A percentile compares a stretch with the other conserved stretches of the same genome.
These are phyloP conservation scores for Sebastes cheni DNA, from an alignment of 2,797 vertebrate genomes.

Conservation along the genomic window DNA sequence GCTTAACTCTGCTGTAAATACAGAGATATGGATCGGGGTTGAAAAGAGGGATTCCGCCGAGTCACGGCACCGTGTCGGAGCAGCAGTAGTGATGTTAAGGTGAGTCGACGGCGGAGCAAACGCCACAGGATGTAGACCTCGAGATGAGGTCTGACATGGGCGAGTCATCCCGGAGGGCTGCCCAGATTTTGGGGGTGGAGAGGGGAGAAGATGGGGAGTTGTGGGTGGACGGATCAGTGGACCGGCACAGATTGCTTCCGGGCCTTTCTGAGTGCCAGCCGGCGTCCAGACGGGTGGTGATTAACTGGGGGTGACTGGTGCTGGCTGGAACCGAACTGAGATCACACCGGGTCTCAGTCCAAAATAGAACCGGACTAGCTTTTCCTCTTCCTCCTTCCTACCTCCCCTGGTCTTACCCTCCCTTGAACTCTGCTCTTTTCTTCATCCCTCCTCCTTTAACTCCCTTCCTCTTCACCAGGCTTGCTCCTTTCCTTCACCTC, in stretches of 20 bases:
- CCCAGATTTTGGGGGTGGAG: background rate
- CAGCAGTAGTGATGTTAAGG: conserved; percentile 16
- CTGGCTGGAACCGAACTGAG: conserved; percentile 32
- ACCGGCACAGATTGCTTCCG: conserved; percentile 53
- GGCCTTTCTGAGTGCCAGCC: conserved; percentile 19
- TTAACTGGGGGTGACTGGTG: conserved; percentile 50
- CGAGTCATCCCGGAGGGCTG: conserved; percentile 6
- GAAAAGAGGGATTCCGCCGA: background rate
- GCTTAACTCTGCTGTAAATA: conserved; percentile 48
- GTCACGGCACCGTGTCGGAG: background rate
- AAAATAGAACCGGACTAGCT: conserved; percentile 34
- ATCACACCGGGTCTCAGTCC: conserved; percentile 28
- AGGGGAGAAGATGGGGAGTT: background rate
- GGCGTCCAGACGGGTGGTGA: conserved; percentile 45
- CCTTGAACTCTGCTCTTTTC: background rate
- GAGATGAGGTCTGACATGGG: conserved; percentile 10
- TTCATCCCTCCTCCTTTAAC: background rate
- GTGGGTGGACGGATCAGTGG: conserved; percentile 32
- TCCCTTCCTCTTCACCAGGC: too few species aligned
- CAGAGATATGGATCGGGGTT: background rate
- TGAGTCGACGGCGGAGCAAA: background rate
- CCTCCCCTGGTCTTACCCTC: background rate
- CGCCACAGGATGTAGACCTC: conserved; percentile 8
- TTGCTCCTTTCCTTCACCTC: background rate
- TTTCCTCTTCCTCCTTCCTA: background rate